These are phyloP conservation scores for Mythimna loreyi DNA, from an alignment of 2,888 invertebrate species.

Conservation along the genomic window DNA sequence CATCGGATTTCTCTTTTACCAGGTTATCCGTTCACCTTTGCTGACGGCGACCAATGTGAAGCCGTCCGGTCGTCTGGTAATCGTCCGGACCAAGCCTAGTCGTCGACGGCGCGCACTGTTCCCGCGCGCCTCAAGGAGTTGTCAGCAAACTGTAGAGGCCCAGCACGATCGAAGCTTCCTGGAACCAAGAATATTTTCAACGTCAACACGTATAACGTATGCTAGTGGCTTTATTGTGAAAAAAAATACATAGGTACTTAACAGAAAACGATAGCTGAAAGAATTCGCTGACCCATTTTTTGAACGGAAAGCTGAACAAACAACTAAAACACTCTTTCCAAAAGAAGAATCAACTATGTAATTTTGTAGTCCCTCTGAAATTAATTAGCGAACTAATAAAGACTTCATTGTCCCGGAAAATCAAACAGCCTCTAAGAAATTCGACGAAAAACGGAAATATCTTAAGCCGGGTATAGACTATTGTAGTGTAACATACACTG, in stretches of 20 bases:
- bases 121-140: too few species aligned
- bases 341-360: conserved; percentile 2
- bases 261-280: background rate
- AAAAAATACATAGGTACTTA: background rate
- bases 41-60: too few species aligned
- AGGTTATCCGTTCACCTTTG: too few species aligned
- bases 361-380: conserved; percentile 21
- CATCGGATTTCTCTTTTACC: too few species aligned
- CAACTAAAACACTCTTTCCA: background rate
- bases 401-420: conserved; percentile 28
- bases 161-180: too few species aligned
- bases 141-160: too few species aligned
- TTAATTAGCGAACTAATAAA: conserved; percentile 39
- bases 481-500: too few species aligned
- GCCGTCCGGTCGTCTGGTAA: too few species aligned
- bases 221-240: background rate
- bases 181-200: too few species aligned
- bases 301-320: background rate
- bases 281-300: background rate
- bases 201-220: background rate
- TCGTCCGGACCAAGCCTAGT: too few species aligned
- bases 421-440: conserved; percentile 37
- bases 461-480: too few species aligned
- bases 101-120: too few species aligned
- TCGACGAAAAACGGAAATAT: conserved; percentile 25